A percentile compares a stretch with the other conserved stretches of the same genome.
Evolutionary conservation across 1,140 invertebrate species (phyloP).

Genomic region (Cydia strobilella): DNA sequence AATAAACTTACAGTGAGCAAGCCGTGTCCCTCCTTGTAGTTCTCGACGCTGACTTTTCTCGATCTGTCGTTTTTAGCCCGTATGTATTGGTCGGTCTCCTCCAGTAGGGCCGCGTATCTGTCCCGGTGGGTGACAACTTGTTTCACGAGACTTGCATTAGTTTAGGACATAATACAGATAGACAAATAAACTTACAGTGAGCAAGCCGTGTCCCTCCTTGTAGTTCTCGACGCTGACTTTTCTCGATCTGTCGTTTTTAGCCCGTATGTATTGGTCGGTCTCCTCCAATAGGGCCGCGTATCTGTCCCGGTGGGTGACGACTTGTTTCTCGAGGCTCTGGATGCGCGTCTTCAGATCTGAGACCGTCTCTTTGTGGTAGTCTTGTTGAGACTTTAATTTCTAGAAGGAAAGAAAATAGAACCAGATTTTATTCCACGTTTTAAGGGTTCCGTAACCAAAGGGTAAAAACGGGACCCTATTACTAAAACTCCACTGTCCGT

Average conservation of each 20-base stretch:
- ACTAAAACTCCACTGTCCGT: no score
- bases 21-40: constrained; percentile 51
- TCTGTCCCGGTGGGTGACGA: constrained; percentile 89
- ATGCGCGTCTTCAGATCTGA: constrained; percentile 79
- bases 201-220: constrained; percentile 52
- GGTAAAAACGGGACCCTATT: no score
- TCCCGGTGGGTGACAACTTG: constrained; percentile 84
- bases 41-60: constrained; percentile 62
- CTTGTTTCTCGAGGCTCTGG: constrained; percentile 85
- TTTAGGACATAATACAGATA: no score
- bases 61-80: constrained; percentile 74
- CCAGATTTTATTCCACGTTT: no score
- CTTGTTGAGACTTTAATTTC: constrained; percentile 81
- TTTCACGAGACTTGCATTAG: no score
- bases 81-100: constrained; percentile 91
- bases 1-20: constrained; percentile 12
- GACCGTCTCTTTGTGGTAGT: constrained; percentile 82
- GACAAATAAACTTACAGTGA: no score
- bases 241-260: constrained; percentile 68
- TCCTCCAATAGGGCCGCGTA: constrained; percentile 88
- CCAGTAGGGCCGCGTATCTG: constrained; percentile 86
- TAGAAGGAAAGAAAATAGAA: not conserved
- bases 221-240: constrained; percentile 59
- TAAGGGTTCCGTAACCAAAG: no score
- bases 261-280: constrained; percentile 89